Evolutionary conservation across 2,113 vertebrate species (phyloP).

Genomic region (Gavialis gangeticus): DNA sequence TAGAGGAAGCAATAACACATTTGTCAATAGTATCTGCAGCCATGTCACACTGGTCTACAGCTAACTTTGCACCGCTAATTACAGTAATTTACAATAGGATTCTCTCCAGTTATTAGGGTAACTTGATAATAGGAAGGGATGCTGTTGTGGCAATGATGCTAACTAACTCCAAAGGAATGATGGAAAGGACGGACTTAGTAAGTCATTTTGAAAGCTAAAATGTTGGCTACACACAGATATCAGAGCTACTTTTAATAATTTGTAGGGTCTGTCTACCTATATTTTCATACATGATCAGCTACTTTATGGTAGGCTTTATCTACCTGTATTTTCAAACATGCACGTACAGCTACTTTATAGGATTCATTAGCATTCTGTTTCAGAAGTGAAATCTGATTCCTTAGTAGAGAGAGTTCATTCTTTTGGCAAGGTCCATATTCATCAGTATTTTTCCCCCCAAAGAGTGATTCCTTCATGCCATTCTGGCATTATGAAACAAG

Average conservation of each 20-base stretch:
- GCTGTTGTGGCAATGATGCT: background rate
- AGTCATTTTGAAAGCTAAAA: background rate
- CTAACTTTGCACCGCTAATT: slow-evolving; percentile 65
- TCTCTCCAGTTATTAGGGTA: slow-evolving; percentile 30
- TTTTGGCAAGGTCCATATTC: background rate
- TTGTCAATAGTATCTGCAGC: slow-evolving; percentile 64
- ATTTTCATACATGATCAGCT: background rate
- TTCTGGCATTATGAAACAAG: background rate
- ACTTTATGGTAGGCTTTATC: background rate
- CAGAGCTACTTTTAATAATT: background rate
- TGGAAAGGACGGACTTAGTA: background rate
- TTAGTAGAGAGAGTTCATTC: background rate
- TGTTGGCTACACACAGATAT: background rate
- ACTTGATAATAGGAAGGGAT: background rate
- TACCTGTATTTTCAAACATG: background rate
- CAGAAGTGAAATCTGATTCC: slow-evolving; percentile 2
- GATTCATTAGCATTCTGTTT: background rate
- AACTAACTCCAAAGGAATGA: slow-evolving; percentile 5
- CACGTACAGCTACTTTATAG: background rate
- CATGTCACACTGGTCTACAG: background rate
- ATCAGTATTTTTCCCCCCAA: background rate
- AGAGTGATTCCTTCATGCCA: background rate
- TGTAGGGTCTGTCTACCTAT: background rate
- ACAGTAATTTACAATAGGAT: slow-evolving; percentile 52
- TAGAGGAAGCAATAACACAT: slow-evolving; percentile 44